Percentiles rank a stretch among this genome's conserved stretches.
phyloP scores from a whole-genome alignment of 2,113 vertebrate genomes.

The Hydrolagus affinis region DNA sequence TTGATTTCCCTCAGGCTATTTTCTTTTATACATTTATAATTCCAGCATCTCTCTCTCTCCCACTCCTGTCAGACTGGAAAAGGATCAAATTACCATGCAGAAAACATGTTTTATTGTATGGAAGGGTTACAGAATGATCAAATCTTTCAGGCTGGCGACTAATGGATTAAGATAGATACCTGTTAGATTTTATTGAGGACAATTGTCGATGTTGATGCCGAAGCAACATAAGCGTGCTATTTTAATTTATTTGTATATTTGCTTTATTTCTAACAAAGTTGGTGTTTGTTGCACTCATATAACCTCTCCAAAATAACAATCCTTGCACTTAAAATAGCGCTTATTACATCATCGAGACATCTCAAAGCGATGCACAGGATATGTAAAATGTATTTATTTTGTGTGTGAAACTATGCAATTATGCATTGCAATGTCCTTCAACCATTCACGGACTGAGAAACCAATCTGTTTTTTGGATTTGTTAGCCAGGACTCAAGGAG shows the following conservation, averaged over 20 bases:
- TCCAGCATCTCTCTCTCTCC: background rate
- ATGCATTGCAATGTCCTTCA: too few relatives aligned
- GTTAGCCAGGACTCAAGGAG: too few relatives aligned
- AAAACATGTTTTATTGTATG: background rate
- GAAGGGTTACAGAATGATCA: background rate
- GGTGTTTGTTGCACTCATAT: background rate
- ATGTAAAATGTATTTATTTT: too few relatives aligned
- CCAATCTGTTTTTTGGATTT: too few relatives aligned
- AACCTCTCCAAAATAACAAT: too few relatives aligned
- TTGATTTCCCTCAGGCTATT: conserved; percentile 36
- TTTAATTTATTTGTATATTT: background rate
- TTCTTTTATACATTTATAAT: conserved; percentile 3
- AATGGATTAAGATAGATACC: background rate
- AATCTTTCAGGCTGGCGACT: background rate
- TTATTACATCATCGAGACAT: too few relatives aligned
- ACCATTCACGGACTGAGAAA: too few relatives aligned
- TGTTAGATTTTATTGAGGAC: background rate
- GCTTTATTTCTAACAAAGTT: background rate
- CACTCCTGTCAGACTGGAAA: conserved; percentile 36
- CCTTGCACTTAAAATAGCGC: too few relatives aligned
- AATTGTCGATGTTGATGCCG: background rate
- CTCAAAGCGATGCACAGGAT: too few relatives aligned
- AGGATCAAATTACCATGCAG: conserved; percentile 41
- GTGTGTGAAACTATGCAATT: too few relatives aligned
- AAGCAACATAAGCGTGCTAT: background rate